Conservation (phyloP, 2,797 vertebrate genomes). For the Rhynchotus rufescens region DNA sequence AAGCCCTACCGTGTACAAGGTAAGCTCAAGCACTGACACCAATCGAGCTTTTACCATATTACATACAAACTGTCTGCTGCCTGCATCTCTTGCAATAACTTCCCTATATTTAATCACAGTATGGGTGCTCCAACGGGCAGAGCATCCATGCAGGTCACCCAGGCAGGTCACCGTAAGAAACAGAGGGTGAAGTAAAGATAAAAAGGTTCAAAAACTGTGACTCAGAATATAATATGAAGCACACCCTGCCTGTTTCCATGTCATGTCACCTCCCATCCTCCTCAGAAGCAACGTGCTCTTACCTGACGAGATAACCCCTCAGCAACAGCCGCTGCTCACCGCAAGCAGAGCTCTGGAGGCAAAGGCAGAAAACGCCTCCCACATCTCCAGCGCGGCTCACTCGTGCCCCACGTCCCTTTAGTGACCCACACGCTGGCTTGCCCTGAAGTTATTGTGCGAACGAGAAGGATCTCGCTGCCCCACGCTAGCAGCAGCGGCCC, state of each 20-base stretch:
- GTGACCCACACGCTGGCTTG: not conserved
- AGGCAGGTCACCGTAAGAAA: constrained; percentile 14
- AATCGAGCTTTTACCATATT: constrained; percentile 2
- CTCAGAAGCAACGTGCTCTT: constrained; percentile 13
- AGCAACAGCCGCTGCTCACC: not conserved
- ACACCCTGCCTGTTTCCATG: not conserved
- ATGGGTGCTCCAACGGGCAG: not conserved
- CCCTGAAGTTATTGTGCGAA: not conserved
- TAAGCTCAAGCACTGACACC: constrained; percentile 1
- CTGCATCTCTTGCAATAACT: constrained; percentile 40
- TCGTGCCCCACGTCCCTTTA: not conserved
- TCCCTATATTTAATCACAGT: constrained; percentile 5
- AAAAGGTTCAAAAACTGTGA: not conserved
- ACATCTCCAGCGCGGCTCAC: not conserved
- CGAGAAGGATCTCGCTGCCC: constrained; percentile 20
- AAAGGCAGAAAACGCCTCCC: not conserved
- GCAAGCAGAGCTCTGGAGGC: not conserved
- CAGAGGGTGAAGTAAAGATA: not conserved
- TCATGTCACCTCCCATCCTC: not conserved
- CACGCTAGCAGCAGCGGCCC: constrained; percentile 47
- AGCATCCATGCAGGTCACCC: constrained; percentile 1
- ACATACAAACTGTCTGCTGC: constrained; percentile 5
- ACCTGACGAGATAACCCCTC: constrained; percentile 4
- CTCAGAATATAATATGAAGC: constrained; percentile 51
- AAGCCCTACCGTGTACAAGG: not conserved